These are phyloP conservation scores for Hydrotaea cyrtoneurina DNA, from an alignment of 2,888 invertebrate genomes.

Conservation along the genomic window DNA sequence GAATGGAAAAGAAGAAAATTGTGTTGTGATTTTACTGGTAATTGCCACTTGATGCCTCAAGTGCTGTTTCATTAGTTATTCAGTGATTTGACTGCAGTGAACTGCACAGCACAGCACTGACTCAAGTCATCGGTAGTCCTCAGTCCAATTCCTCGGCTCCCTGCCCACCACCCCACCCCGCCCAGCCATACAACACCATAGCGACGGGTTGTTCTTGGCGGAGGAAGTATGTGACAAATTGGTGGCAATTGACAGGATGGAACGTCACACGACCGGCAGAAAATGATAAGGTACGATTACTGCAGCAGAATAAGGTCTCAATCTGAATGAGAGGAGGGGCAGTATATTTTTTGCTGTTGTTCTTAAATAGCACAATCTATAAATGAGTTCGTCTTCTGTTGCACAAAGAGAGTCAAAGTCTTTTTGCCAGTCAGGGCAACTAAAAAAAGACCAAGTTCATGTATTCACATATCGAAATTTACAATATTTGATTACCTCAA, in stretches of 20 bases:
- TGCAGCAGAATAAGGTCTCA: no score
- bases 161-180: neutral
- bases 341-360: no score
- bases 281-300: no score
- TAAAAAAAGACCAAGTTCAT: no score
- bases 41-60: conserved; percentile 41
- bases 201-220: neutral
- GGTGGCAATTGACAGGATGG: neutral
- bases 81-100: conserved; percentile 17
- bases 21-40: conserved; percentile 32
- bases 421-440: no score
- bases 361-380: no score
- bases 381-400: no score
- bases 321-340: no score
- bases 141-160: no score
- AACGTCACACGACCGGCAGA: neutral
- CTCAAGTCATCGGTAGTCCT: neutral
- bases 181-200: neutral
- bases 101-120: neutral
- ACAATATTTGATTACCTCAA: no score
- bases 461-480: no score
- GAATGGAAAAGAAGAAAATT: conserved; percentile 8
- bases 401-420: no score
- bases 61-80: conserved; percentile 31
- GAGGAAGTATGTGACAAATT: neutral